Percentiles rank a stretch among this genome's conserved stretches.
Conservation (phyloP, 2,113 vertebrate genomes). For the Rana temporaria region DNA sequence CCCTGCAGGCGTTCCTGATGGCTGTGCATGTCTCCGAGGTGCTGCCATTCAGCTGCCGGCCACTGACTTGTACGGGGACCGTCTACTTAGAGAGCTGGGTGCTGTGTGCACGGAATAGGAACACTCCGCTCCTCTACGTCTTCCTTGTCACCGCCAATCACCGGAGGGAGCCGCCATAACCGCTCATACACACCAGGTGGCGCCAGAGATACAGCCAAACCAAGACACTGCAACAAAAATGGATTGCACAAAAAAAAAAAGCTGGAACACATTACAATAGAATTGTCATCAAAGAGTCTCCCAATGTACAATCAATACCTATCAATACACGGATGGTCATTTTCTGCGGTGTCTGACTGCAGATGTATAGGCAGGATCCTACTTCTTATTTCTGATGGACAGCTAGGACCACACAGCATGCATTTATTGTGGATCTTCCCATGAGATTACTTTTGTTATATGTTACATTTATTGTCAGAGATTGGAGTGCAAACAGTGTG, state of each 20-base stretch:
- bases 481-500: too few species aligned
- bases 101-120: slow-evolving; percentile 32
- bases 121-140: background rate
- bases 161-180: background rate
- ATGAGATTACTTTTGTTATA: too few species aligned
- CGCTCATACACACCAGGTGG: slow-evolving; percentile 10
- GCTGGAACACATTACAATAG: background rate
- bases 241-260: background rate
- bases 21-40: background rate
- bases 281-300: background rate
- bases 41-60: too few species aligned
- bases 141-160: slow-evolving; percentile 7
- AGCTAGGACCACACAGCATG: too few species aligned
- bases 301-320: background rate
- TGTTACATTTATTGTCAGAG: too few species aligned
- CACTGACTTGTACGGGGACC: too few species aligned
- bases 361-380: too few species aligned
- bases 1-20: background rate
- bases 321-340: too few species aligned
- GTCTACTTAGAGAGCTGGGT: background rate
- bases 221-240: background rate
- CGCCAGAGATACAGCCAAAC: background rate
- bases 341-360: too few species aligned
- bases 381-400: too few species aligned
- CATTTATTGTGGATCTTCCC: too few species aligned